Evolutionary conservation across 1,140 invertebrate genomes (phyloP), one percentile per base, ranked within the genome.

Genomic region (Archegozetes longisetosus): DNA sequence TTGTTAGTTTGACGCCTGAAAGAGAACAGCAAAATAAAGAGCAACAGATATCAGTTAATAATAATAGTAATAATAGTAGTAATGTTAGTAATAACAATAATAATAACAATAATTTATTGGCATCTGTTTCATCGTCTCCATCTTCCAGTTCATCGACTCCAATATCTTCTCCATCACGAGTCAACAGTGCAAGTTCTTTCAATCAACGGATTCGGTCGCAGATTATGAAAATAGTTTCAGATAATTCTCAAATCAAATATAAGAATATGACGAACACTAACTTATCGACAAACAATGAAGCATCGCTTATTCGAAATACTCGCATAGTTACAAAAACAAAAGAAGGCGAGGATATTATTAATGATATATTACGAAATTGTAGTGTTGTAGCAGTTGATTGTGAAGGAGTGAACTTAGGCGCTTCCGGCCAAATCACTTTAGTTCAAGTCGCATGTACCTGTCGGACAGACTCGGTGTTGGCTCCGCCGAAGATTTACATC

Each of bases 381-480:
- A 78, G 79, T 65, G 70, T 74, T 24, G 72, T 93, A 26, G 84
- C 85, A 0, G 80, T 92, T 64, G 89, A 93, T 71, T 89, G 85
- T 65, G 89, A 94, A 75, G 89, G 89, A 22, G 84, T 93, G 6
- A 93, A 92, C 75, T 73, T 92, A 29, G 88, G 88, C 1, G 17
- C 82, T 82, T 66, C 61, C 12, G 72, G 72, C 13, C 67, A 68
- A 65, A 74, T 94, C 25, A 93, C 88, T 0, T 71, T 93, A 24
- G 77, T 93, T 65, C 88, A 93, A 73, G 80, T 95, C 62, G 86
- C 84, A 14, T 86, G 84, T 0, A 79, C 81, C 65, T 17, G 9
- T 20, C 3, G 40, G 9, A 26, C 14, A n/a, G 25, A 59, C 14
- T 61, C 3, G 26, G 1, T 24, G n/a, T 23, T 12, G 2, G 51